Evolutionary conservation across 2,113 vertebrate genomes (phyloP), one percentile per base, ranked within the genome.

Genomic region (Macquaria ambigua): DNA sequence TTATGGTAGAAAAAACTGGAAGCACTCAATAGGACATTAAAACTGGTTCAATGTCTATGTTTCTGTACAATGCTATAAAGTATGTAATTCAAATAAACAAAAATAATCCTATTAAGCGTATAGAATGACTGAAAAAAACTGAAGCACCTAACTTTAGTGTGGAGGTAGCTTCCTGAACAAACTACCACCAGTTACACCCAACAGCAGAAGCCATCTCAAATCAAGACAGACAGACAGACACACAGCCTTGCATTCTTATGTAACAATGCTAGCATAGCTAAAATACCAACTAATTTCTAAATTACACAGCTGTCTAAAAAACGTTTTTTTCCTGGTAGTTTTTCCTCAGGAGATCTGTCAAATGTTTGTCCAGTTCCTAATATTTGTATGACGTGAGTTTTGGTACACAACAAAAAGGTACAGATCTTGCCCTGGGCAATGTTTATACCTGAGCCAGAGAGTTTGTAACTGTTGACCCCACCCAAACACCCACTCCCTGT

Each of bases 161-260:
- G 55, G 56, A 41, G 37, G 28, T 62, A 63, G 11, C 28, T 56
- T 78, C 39, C 9, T 14, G n/a, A 34, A 50, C 5, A 59, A 59
- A 23, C 55, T 15, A 74, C 31, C 64, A 79, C 43, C 66, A 66
- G 37, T 39, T 28, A 74, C 11, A 81, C 46, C 67, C 15, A 69
- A 37, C 15, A 83, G n/a, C 37, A 52, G 25, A 53, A 39, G 7
- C 1, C 9, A n/a, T 11, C 46, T 31, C 12, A 62, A 59, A 74
- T 46, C 12, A 28, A 80, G 1, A 71, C 16, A 52, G 5, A 68
- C 20, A 16, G 0, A 34, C 4, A 56, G 16, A 43, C 7, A 16
- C 8, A 21, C 46, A 6, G 7, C 56, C 8, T 59, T 37, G n/a
- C n/a, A n/a, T n/a, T 66, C 37, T 15, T 48, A 66, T 48, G 46